These are phyloP conservation scores for Pseudorhiza aurosa DNA, from an alignment of 30 jellyfish, hydroid and myxozoan species.

Conservation along the genomic window DNA sequence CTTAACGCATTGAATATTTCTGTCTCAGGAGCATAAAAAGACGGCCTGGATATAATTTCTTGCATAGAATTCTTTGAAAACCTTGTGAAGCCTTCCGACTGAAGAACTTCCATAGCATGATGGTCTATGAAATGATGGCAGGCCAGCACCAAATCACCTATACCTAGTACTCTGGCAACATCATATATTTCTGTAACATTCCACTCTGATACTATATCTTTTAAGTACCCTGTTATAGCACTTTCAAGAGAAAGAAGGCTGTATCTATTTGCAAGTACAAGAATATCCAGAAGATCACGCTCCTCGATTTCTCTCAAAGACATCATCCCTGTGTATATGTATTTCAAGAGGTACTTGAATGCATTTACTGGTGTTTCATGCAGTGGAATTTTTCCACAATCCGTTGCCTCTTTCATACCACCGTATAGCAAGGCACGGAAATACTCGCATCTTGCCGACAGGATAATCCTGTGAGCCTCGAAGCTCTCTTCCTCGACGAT, in stretches of 20 bases:
- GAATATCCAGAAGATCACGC: conserved; percentile 78
- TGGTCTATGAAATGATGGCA: conserved; percentile 88
- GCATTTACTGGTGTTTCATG: conserved; percentile 83
- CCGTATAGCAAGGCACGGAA: conserved; percentile 93
- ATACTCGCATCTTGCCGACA: conserved; percentile 93
- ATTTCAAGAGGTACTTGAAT: conserved; percentile 61
- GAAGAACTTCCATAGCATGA: conserved; percentile 81
- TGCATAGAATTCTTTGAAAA: conserved; percentile 59
- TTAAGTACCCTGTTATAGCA: conserved; percentile 78
- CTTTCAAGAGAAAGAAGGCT: conserved; percentile 88
- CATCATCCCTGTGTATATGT: conserved; percentile 79
- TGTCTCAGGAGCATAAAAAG: conserved; percentile 90
- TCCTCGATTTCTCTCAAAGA: conserved; percentile 75
- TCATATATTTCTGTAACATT: conserved; percentile 77
- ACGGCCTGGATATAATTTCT: conserved; percentile 71
- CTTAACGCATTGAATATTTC: conserved; percentile 70
- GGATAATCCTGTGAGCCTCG: conserved; percentile 76
- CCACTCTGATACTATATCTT: conserved; percentile 47
- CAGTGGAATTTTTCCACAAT: conserved; percentile 57
- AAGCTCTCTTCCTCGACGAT: conserved; percentile 78
- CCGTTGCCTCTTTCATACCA: conserved; percentile 88
- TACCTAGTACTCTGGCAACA: conserved; percentile 64
- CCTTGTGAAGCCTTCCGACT: conserved; percentile 69
- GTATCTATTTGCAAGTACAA: conserved; percentile 85
- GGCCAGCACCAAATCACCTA: conserved; percentile 44